Evolutionary conservation across 2,113 vertebrate species (phyloP).

Genomic region (Oreochromis niloticus): DNA sequence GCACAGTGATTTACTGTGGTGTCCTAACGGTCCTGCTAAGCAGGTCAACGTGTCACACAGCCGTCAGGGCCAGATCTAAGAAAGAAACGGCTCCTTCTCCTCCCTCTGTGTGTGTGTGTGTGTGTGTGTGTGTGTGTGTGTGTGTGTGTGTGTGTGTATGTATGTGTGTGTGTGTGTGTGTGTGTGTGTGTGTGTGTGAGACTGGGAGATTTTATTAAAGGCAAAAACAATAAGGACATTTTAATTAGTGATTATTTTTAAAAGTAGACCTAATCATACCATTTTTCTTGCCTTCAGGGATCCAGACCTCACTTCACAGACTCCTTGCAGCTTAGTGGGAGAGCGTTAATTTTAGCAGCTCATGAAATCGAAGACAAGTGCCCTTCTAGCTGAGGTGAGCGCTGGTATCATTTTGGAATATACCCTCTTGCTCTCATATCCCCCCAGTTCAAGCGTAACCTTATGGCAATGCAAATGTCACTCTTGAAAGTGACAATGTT

Average conservation of each 20-base stretch:
- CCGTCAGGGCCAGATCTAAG: neutral
- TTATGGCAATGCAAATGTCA: neutral
- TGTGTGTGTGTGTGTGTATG: neutral
- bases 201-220: neutral
- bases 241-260: neutral
- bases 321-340: conserved; percentile 29
- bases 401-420: conserved; percentile 5
- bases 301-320: neutral
- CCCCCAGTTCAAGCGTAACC: neutral
- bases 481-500: neutral
- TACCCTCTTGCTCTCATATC: neutral
- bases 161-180: accelerated
- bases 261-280: neutral
- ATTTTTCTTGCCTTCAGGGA: neutral
- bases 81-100: neutral
- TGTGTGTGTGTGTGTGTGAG: neutral
- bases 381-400: conserved; percentile 33
- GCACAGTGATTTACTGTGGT: neutral
- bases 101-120: neutral
- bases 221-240: neutral
- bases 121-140: neutral
- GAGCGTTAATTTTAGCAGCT: conserved; percentile 62
- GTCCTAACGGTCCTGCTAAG: conserved; percentile 10
- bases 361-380: conserved; percentile 59
- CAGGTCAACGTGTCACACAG: neutral